phyloP scores from a whole-genome alignment of 2,113 vertebrate species.

The Cottus gobio region DNA sequence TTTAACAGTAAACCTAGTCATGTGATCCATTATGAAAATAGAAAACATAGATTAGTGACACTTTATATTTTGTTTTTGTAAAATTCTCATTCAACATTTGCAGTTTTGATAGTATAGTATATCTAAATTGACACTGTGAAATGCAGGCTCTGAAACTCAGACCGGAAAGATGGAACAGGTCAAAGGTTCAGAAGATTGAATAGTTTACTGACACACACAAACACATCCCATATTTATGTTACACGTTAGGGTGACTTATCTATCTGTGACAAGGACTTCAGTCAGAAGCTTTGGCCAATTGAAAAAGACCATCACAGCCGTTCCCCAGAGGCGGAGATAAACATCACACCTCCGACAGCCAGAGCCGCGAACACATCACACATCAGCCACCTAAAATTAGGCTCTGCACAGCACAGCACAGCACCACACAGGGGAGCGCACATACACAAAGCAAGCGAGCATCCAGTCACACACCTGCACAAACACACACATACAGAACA shows the following conservation, averaged over 20 bases:
- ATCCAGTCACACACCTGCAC: constrained; percentile 15
- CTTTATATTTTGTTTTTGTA: not conserved
- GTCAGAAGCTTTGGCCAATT: constrained; percentile 37
- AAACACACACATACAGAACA: not conserved
- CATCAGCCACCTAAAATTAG: constrained; percentile 72
- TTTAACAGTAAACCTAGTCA: not conserved
- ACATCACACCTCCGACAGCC: constrained; percentile 70
- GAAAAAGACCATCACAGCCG: constrained; percentile 43
- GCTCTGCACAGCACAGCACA: constrained; percentile 14
- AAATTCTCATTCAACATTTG: not conserved
- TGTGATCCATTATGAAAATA: not conserved
- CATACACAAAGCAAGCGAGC: constrained; percentile 19
- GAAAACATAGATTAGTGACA: not conserved
- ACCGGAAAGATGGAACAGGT: constrained; percentile 1
- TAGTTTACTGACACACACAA: not conserved
- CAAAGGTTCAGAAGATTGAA: not conserved
- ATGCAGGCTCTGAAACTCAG: not conserved
- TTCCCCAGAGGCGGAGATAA: constrained; percentile 61
- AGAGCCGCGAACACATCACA: constrained; percentile 61
- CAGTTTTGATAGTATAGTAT: not conserved
- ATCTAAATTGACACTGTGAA: not conserved
- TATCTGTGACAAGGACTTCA: constrained; percentile 3
- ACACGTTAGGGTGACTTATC: constrained; percentile 15
- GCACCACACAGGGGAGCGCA: constrained; percentile 19
- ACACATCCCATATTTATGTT: not conserved